A percentile compares a stretch with the other conserved stretches of the same genome.
These are phyloP conservation scores for Agrypnus murinus DNA, from an alignment of 2,888 invertebrate genomes.

Conservation along the genomic window DNA sequence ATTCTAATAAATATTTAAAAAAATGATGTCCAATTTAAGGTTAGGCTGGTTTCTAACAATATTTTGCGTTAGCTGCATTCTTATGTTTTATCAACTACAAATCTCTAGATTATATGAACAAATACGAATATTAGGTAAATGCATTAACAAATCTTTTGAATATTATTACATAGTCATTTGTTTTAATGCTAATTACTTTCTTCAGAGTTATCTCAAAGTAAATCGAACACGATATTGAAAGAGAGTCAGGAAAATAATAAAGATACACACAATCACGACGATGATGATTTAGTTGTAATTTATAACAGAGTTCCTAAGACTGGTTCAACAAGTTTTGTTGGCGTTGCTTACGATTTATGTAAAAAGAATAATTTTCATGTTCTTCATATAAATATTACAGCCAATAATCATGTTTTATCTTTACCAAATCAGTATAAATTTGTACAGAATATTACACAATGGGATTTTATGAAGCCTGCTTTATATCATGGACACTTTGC, in stretches of 20 bases:
- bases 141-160: background rate
- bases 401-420: conserved; percentile 96
- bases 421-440: conserved; percentile 92
- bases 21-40: conserved; percentile 54
- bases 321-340: conserved; percentile 96
- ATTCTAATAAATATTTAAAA: background rate
- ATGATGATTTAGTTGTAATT: conserved; percentile 87
- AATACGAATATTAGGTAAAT: conserved; percentile 55
- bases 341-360: conserved; percentile 91
- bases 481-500: conserved; percentile 99
- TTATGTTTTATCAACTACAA: conserved; percentile 55
- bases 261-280: conserved; percentile 68
- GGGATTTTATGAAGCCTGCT: conserved; percentile 93
- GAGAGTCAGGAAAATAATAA: conserved; percentile 14
- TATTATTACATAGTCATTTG: too few species aligned
- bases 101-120: conserved; percentile 56
- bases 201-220: conserved; percentile 42
- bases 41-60: conserved; percentile 57
- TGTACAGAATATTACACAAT: conserved; percentile 91
- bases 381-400: conserved; percentile 96
- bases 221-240: conserved; percentile 17
- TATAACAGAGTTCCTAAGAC: conserved; percentile 99
- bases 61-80: conserved; percentile 52
- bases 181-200: conserved; percentile 3
- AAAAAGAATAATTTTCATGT: conserved; percentile 87